These are phyloP conservation scores for Crocidura indochinensis DNA, from an alignment of 2,797 vertebrate species.

Conservation along the genomic window DNA sequence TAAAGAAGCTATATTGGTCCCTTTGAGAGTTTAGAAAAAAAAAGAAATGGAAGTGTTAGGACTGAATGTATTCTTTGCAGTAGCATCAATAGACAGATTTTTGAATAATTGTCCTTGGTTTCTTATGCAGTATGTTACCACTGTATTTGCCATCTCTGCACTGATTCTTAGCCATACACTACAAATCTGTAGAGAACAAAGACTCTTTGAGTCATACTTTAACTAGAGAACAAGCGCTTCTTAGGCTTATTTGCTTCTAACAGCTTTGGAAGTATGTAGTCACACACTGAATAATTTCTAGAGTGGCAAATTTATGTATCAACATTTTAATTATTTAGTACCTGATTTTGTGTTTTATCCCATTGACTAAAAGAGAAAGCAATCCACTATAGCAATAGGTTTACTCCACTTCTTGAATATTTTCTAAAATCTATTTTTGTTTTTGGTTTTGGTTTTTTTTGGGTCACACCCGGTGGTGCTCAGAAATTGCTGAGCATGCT, in stretches of 20 bases:
- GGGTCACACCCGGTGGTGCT: no score
- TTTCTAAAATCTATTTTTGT: slow-evolving; percentile 50
- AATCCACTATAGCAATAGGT: not conserved
- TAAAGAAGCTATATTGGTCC: not conserved
- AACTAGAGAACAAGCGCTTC: not conserved
- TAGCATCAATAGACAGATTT: not conserved
- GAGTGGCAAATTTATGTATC: slow-evolving; percentile 47
- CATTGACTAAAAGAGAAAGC: not conserved
- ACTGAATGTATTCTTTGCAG: not conserved
- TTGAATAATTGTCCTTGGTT: not conserved
- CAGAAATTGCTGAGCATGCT: no score
- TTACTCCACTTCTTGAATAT: slow-evolving; percentile 22
- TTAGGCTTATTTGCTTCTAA: slow-evolving; percentile 46
- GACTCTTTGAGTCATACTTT: not conserved
- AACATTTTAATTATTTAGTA: slow-evolving; percentile 51
- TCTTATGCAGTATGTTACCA: not conserved
- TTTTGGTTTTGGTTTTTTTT: no score
- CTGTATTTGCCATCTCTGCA: not conserved
- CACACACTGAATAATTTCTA: slow-evolving; percentile 34
- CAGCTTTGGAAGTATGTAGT: slow-evolving; percentile 7
- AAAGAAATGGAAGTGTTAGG: not conserved
- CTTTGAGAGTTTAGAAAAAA: slow-evolving; percentile 15
- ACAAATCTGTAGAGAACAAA: slow-evolving; percentile 18
- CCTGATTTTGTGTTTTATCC: not conserved
- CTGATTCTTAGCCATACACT: not conserved